A percentile compares a stretch with the other conserved stretches of the same genome.
Conservation (phyloP, 2,113 vertebrate genomes). For the Naja naja region DNA sequence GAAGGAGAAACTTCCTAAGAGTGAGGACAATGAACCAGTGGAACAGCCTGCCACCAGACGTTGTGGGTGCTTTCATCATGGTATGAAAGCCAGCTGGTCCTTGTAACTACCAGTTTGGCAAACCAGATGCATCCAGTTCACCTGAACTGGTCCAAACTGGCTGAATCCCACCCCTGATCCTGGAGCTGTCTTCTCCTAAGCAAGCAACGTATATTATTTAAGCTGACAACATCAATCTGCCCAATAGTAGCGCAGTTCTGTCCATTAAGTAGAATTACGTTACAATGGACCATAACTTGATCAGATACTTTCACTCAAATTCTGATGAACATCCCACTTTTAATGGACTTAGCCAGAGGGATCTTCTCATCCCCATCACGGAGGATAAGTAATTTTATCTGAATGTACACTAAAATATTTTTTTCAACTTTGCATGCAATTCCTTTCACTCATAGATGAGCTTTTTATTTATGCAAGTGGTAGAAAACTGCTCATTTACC, state of each 20-base stretch:
- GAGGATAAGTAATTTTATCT: not conserved
- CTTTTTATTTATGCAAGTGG: not conserved
- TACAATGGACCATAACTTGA: not conserved
- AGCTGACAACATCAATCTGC: not conserved
- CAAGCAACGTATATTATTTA: not conserved
- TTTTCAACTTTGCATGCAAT: not conserved
- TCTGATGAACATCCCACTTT: not conserved
- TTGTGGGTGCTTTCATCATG: too few species aligned
- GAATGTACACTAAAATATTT: not conserved
- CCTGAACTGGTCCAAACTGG: too few species aligned
- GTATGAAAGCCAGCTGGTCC: too few species aligned
- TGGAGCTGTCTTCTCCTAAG: too few species aligned
- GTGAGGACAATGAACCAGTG: too few species aligned
- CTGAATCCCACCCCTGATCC: not conserved
- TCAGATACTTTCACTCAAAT: not conserved
- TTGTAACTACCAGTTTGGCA: too few species aligned
- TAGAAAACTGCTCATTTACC: not conserved
- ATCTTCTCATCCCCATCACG: not conserved
- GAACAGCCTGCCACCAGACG: too few species aligned
- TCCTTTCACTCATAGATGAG: not conserved
- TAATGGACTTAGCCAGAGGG: not conserved
- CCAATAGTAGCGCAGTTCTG: not conserved
- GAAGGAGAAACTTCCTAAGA: not conserved
- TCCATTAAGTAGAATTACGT: not conserved
- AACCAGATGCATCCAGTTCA: too few species aligned